Conservation (phyloP, 2,888 invertebrate genomes). For the Desoria tigrina region DNA sequence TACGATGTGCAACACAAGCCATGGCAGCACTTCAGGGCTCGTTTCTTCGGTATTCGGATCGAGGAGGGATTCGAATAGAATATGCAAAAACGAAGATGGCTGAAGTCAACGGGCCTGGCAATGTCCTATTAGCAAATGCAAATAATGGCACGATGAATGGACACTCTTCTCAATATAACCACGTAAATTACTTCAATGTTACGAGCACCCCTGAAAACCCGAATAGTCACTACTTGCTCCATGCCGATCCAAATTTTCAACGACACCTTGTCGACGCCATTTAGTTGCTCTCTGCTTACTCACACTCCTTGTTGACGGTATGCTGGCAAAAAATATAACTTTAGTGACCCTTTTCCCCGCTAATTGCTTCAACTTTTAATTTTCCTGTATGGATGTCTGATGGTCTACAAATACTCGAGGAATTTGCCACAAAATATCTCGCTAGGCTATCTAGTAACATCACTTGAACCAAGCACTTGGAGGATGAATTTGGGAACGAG, state of each 20-base stretch:
- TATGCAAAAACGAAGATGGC: conserved; percentile 99
- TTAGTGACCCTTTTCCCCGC: background rate
- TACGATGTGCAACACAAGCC: conserved; percentile 86
- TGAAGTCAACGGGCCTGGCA: conserved; percentile 62
- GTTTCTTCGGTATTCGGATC: conserved; percentile 90
- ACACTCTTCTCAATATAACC: conserved; percentile 54
- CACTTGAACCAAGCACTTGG: too few relatives aligned
- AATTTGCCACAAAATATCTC: too few relatives aligned
- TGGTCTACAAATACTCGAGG: too few relatives aligned
- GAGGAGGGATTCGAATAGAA: conserved; percentile 97
- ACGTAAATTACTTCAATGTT: conserved; percentile 54
- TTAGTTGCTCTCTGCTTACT: conserved; percentile 27
- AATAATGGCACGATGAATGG: conserved; percentile 53
- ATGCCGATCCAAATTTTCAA: conserved; percentile 50
- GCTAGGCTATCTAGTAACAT: too few relatives aligned
- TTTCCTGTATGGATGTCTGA: background rate
- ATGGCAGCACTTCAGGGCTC: conserved; percentile 94
- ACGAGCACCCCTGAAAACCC: conserved; percentile 44
- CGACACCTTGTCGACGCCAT: conserved; percentile 54
- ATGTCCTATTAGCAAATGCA: conserved; percentile 50
- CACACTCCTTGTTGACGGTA: background rate
- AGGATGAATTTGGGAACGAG: too few relatives aligned
- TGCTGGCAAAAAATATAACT: background rate
- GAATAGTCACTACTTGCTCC: conserved; percentile 45
- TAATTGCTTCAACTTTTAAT: conserved; percentile 3